phyloP scores from a whole-genome alignment of 2,888 invertebrate species.

The Nephrotoma appendiculata region DNA sequence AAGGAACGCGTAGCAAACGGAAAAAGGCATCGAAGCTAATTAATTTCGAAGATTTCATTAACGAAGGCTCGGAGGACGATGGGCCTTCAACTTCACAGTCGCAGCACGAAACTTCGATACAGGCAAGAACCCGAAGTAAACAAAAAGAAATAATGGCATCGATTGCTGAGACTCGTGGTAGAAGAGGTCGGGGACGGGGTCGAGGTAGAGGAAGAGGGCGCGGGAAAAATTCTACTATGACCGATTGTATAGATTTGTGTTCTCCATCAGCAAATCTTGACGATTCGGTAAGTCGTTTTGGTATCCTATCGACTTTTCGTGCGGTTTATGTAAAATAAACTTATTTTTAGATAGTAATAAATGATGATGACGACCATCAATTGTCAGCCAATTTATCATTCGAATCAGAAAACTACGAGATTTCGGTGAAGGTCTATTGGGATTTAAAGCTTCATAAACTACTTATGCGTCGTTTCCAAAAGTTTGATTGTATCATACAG shows the following conservation, averaged over 20 bases:
- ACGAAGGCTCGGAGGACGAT: neutral
- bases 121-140: neutral
- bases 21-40: neutral
- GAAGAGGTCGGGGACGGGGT: neutral
- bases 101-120: neutral
- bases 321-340: neutral
- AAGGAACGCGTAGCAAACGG: neutral
- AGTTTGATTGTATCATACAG: conserved; percentile 21
- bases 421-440: conserved; percentile 21
- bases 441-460: conserved; percentile 18
- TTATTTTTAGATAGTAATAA: neutral
- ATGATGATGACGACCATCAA: conserved; percentile 6
- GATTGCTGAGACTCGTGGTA: neutral
- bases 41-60: neutral
- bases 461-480: conserved; percentile 16
- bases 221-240: neutral
- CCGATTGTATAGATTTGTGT: neutral
- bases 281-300: neutral
- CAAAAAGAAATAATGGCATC: neutral
- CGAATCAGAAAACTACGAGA: conserved; percentile 21
- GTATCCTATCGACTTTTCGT: neutral
- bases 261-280: neutral
- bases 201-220: neutral
- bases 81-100: neutral
- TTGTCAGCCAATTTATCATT: conserved; percentile 14